A percentile compares a stretch with the other conserved stretches of the same genome.
These are phyloP conservation scores for Habropoda laboriosa DNA, from an alignment of 1,140 invertebrate genomes.

Conservation along the genomic window DNA sequence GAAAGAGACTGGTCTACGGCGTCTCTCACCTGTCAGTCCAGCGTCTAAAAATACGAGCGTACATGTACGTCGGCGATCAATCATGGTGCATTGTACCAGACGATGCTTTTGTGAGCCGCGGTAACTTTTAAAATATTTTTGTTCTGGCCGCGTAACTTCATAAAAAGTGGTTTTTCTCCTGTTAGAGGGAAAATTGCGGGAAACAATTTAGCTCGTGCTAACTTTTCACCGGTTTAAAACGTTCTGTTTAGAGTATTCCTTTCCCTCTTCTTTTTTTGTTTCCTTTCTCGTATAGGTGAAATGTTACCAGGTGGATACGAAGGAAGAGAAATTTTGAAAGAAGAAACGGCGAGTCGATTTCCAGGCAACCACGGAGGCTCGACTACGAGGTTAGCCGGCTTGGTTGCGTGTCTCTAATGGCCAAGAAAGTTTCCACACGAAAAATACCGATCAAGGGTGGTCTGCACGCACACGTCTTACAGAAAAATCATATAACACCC, in stretches of 20 bases:
- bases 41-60: conserved; percentile 67
- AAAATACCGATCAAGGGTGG: conserved; percentile 42
- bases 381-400: conserved; percentile 10
- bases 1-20: conserved; percentile 63
- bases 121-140: conserved; percentile 8
- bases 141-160: neutral
- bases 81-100: conserved; percentile 44
- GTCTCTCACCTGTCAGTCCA: conserved; percentile 62
- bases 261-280: too few species aligned
- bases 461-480: conserved; percentile 12
- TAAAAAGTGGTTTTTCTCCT: neutral
- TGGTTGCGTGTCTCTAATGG: conserved; percentile 58
- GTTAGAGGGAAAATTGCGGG: neutral
- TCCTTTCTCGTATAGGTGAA: too few species aligned
- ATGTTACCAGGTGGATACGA: neutral
- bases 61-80: conserved; percentile 36
- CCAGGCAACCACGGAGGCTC: conserved; percentile 29
- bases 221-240: neutral
- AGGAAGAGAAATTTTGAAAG: conserved; percentile 30
- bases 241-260: neutral
- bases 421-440: conserved; percentile 49
- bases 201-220: neutral
- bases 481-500: conserved; percentile 57
- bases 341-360: conserved; percentile 40
- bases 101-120: neutral